Evolutionary conservation across 2,888 invertebrate species (phyloP), one percentile per base, ranked within the genome.

Genomic region (Drosophila infuscata): DNA sequence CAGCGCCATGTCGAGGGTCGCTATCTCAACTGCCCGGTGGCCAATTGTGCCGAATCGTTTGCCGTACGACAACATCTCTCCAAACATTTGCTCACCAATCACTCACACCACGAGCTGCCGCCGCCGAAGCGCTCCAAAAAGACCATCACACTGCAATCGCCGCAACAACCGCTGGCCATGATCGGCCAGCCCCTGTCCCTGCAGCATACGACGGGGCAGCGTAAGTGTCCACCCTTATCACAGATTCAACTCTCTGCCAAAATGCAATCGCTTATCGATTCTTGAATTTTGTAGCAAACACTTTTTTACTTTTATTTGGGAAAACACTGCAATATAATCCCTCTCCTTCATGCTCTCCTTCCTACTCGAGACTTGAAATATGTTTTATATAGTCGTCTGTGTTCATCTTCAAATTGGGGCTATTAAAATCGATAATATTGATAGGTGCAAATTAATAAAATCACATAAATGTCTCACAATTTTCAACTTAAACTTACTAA

Each of bases 1-100:
- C 93, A 93, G 76, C 92, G 93, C 52, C 93, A 93, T 87, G 92
- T 93, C 70, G 93, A 93, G 88, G 93, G 93, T 53, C 92, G 93
- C 76, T 93, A 93, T 72, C 86, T 93, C 68, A 92, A 91, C 76
- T 93, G 93, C 76, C 93, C 93, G 79, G 92, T 93, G 81, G 88
- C 92, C 74, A 93, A 92, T 83, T 93, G 93, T 77, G 91, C 91
- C 74, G 93, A 93, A 87, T 92, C 93, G 41, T 93, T 93, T 83
- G 92, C 93, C 32, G 92, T 93, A 65, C 93, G 93, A 74, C 93
- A 93, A 87, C 93, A 93, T 89, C 91, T 93, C 74, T 92, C 92
- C 59, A 93, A 93, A 87, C 93, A 93, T 81, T 90, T 93, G 89
- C 89, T 93, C 83, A 92, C 92, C 76, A 92, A 92, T 81, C 93